phyloP scores from a whole-genome alignment of 2,797 vertebrate species.

The Micropoecilia bifurca region DNA sequence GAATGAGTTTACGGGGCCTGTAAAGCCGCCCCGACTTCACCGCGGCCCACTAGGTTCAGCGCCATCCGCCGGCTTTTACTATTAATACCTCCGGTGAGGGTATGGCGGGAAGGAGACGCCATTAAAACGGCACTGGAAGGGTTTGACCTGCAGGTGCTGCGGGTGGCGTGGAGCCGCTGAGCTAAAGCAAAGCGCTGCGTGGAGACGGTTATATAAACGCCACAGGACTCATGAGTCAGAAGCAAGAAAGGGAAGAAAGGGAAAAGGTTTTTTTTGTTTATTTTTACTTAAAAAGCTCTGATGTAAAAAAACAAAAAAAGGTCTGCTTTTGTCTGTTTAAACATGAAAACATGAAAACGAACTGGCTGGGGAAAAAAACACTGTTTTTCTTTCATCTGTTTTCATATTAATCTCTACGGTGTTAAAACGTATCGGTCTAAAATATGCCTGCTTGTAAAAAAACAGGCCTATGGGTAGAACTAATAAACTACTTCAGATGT shows the following conservation, averaged over 20 bases:
- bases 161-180: constrained; percentile 21
- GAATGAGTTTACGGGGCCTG: constrained; percentile 44
- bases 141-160: constrained; percentile 46
- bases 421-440: background rate
- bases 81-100: constrained; percentile 45
- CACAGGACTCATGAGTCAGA: constrained; percentile 26
- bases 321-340: background rate
- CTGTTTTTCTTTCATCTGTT: background rate
- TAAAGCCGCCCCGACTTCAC: constrained; percentile 46
- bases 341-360: background rate
- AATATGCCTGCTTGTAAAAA: background rate
- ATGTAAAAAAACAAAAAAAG: constrained; percentile 7
- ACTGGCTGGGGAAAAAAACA: background rate
- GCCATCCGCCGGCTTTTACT: constrained; percentile 34
- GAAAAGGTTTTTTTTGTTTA: constrained; percentile 5
- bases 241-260: constrained; percentile 8
- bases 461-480: background rate
- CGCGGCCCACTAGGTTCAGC: constrained; percentile 15
- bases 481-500: background rate
- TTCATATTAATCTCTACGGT: background rate
- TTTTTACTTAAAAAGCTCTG: constrained; percentile 23
- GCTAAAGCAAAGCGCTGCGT: constrained; percentile 21
- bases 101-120: constrained; percentile 35
- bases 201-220: constrained; percentile 20
- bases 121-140: constrained; percentile 52